Base-by-base conservation (phyloP, 2,888 invertebrate genomes). In the Cerastis rubricosa region DNA sequence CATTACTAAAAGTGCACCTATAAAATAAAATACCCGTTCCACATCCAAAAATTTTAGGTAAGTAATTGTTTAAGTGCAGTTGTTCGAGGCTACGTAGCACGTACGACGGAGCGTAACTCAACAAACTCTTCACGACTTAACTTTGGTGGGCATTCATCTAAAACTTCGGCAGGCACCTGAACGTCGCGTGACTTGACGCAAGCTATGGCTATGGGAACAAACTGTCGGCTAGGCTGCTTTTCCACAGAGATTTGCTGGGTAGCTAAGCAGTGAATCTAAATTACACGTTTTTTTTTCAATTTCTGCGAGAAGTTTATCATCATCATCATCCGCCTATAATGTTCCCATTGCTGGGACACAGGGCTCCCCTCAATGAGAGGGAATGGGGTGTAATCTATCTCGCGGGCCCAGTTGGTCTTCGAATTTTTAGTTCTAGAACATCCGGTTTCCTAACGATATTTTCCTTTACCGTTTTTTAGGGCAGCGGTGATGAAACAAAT, bases 131-230 rank as follows among this genome's bases (percentile, higher is more conserved):
- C 91, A 87, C 87, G 89, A 90, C 90, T 90, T 89, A 94, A 94
- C 93, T 94, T 84, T 92, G 83, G 89, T 89, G 93, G 92, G 91
- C 94, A 95, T 95, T 94, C 93, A 94, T 95, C 94, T 94, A 90
- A 94, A 95, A 95, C 94, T 95, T 95, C 88, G 89, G 90, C 92
- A 91, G 91, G 91, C 91, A 93, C 92, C 92, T 93, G 92, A 91
- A 91, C 90, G 87, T 91, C 89, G 90, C 90, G 91, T 90, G 91
- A 92, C 92, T 91, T 86, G 84, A 87, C 80, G 83, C 77, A 86
- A 87, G 80, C 80, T 81, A 86, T 76, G 87, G 76, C 79, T 78
- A 71, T 65, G 84, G 80, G 82, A 85, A 86, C 76, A 81, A 82
- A 83, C 76, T 80, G 85, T 75, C 73, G 57, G 71, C 66, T 68